phyloP scores from a whole-genome alignment of 2,797 vertebrate species.

The Acanthiza pusilla region DNA sequence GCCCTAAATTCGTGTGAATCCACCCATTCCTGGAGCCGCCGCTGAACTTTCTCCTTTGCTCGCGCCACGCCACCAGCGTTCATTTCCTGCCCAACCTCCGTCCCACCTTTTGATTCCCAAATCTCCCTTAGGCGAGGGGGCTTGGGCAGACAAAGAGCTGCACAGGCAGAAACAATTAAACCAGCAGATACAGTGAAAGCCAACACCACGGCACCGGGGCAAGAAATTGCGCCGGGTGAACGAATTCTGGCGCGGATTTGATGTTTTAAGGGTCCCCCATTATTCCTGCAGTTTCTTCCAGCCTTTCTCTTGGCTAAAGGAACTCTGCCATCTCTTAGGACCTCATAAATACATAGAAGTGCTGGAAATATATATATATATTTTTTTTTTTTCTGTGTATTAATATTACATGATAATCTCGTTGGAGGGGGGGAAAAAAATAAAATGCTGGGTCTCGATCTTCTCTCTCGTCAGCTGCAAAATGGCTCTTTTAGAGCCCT shows the following conservation, averaged over 20 bases:
- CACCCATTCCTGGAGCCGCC: constrained; percentile 7
- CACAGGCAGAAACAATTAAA: constrained; percentile 82
- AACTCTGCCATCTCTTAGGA: constrained; percentile 52
- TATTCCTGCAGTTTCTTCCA: constrained; percentile 31
- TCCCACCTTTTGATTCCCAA: constrained; percentile 73
- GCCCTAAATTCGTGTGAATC: neutral
- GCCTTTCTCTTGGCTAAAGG: constrained; percentile 28
- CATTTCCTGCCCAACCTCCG: constrained; percentile 76
- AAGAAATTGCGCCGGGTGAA: constrained; percentile 20
- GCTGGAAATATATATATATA: constrained; percentile 37
- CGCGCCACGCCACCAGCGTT: constrained; percentile 59
- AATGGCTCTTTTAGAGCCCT: constrained; percentile 53
- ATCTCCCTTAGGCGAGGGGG: constrained; percentile 74
- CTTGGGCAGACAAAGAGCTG: constrained; percentile 71
- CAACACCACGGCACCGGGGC: constrained; percentile 55
- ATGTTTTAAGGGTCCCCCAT: constrained; percentile 23
- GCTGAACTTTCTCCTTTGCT: constrained; percentile 63
- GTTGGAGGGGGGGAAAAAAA: neutral
- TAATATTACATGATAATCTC: constrained; percentile 67
- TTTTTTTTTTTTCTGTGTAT: constrained; percentile 35
- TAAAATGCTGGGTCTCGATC: constrained; percentile 34
- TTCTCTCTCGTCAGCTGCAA: constrained; percentile 41
- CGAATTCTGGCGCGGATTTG: constrained; percentile 47
- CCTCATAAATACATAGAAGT: constrained; percentile 68
- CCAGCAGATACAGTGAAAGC: constrained; percentile 75